These are phyloP conservation scores for Cantharis flavilabris DNA, from an alignment of 2,888 invertebrate genomes.

Conservation along the genomic window DNA sequence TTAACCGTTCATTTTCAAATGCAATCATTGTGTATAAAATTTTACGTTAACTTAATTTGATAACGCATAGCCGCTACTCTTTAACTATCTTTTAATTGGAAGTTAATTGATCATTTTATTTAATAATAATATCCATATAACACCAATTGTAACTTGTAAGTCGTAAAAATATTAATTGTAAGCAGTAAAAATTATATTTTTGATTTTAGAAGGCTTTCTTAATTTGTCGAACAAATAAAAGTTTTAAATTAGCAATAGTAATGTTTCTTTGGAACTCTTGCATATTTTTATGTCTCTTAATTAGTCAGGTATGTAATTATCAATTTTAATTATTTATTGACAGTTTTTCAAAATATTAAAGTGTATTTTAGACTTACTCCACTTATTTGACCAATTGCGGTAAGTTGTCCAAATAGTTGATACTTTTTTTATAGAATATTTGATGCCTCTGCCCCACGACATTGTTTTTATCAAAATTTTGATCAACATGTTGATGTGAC, in stretches of 20 bases:
- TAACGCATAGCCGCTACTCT: neutral
- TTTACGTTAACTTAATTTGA: no score
- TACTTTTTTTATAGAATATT: neutral
- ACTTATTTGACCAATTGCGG: neutral
- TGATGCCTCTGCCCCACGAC: no score
- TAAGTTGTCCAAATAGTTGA: neutral
- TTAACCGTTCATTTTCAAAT: no score
- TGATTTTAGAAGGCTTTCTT: neutral
- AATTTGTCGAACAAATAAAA: neutral
- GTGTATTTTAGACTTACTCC: neutral
- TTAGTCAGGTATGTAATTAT: neutral
- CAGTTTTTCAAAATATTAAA: neutral
- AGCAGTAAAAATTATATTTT: neutral
- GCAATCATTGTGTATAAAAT: no score
- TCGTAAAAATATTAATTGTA: neutral
- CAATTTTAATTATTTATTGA: neutral
- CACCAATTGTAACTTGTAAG: neutral
- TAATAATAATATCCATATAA: neutral
- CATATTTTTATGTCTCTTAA: neutral
- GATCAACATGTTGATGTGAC: no score
- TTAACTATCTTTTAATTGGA: neutral
- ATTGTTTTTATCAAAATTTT: no score
- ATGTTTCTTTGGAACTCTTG: neutral
- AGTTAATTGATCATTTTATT: neutral
- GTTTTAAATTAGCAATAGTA: neutral